Conservation (phyloP, 2,888 invertebrate species). For the Syritta pipiens region DNA sequence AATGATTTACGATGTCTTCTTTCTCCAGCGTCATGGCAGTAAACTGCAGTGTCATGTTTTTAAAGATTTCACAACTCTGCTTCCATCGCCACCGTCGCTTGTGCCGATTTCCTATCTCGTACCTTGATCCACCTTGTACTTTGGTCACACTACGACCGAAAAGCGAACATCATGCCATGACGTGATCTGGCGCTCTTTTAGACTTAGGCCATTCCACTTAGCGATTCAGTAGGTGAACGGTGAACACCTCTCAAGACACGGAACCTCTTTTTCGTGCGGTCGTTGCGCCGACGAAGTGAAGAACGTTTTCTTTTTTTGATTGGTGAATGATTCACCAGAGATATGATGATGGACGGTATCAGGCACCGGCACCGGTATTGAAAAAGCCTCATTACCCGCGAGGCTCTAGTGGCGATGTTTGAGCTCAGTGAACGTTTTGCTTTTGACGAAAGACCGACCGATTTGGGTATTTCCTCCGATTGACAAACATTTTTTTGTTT, state of each 20-base stretch:
- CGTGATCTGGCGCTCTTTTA: background rate
- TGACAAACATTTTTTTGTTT: background rate
- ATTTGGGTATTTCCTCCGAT: constrained; percentile 20
- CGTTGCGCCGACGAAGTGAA: constrained; percentile 7
- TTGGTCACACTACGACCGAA: too few relatives aligned
- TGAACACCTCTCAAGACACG: constrained; percentile 23
- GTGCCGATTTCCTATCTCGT: background rate
- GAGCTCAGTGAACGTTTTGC: background rate
- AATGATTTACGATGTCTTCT: too few relatives aligned
- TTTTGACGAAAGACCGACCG: constrained; percentile 1
- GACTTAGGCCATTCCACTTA: background rate
- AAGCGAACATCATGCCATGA: background rate
- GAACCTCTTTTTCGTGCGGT: constrained; percentile 9
- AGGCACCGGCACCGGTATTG: constrained; percentile 3
- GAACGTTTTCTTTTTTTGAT: background rate
- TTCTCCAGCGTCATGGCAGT: too few relatives aligned
- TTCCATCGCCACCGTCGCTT: background rate
- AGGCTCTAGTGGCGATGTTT: too few relatives aligned
- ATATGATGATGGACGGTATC: background rate
- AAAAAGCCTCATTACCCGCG: constrained; percentile 26
- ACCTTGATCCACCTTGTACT: constrained; percentile 1
- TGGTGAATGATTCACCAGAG: constrained; percentile 9
- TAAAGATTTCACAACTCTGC: constrained; percentile 16
- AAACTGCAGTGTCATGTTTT: constrained; percentile 4
- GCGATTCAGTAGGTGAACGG: constrained; percentile 10